Evolutionary conservation across 2,888 invertebrate species (phyloP).

Genomic region (Drosophila recens): DNA sequence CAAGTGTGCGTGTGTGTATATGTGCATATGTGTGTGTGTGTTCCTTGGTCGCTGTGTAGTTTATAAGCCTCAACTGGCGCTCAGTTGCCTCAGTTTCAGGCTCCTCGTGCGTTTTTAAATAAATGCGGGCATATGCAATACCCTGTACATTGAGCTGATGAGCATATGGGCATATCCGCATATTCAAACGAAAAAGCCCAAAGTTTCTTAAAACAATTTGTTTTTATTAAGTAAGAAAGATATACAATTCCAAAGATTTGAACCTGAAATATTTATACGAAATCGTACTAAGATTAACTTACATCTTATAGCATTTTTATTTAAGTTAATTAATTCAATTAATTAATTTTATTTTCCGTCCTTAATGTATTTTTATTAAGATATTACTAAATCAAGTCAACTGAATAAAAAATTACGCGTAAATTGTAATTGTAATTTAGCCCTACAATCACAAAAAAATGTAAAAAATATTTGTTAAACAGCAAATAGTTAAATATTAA

Average conservation of each 20-base stretch:
- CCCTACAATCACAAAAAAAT: neutral
- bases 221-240: no score
- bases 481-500: neutral
- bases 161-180: neutral
- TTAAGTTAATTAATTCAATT: no score
- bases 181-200: neutral
- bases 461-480: neutral
- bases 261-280: no score
- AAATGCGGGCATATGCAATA: constrained; percentile 26
- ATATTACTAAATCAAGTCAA: no score
- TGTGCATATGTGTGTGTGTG: constrained; percentile 1
- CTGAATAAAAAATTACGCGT: no score
- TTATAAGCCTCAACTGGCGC: constrained; percentile 49
- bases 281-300: no score
- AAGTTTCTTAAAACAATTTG: no score
- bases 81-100: constrained; percentile 21
- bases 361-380: no score
- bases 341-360: no score
- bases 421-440: no score
- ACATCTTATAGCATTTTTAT: no score
- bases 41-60: constrained; percentile 35
- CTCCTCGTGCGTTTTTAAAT: constrained; percentile 14
- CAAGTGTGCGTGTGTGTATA: constrained; percentile 11
- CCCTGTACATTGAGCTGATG: constrained; percentile 16
- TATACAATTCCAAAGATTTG: no score